Conservation (phyloP, 2,888 invertebrate species). For the Nemapogon koenigi region DNA sequence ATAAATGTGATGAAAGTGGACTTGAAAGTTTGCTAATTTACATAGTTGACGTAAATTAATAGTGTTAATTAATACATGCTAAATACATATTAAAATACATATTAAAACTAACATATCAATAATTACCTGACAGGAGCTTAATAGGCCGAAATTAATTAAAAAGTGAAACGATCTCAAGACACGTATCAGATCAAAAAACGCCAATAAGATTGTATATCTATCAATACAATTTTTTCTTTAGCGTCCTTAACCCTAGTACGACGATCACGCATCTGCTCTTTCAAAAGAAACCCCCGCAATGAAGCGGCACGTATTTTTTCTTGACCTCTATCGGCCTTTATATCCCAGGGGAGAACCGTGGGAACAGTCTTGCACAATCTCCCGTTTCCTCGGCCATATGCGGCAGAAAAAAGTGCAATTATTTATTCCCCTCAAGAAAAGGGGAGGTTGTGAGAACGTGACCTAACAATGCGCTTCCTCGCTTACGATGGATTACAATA, state of each 20-base stretch:
- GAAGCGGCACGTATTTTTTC: slow-evolving; percentile 59
- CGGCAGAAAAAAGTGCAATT: slow-evolving; percentile 66
- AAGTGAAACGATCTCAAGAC: slow-evolving; percentile 7
- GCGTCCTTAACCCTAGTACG: slow-evolving; percentile 53
- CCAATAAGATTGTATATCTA: slow-evolving; percentile 17
- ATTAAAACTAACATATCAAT: too few species aligned
- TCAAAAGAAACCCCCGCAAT: slow-evolving; percentile 54
- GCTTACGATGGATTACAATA: slow-evolving; percentile 39
- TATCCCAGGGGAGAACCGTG: slow-evolving; percentile 58
- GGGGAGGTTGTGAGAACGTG: slow-evolving; percentile 65
- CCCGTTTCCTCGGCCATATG: slow-evolving; percentile 62
- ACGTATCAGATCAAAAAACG: slow-evolving; percentile 2
- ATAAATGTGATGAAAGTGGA: too few species aligned
- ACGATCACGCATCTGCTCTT: slow-evolving; percentile 52
- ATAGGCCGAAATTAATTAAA: slow-evolving; percentile 3
- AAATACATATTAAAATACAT: too few species aligned
- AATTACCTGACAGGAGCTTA: too few species aligned
- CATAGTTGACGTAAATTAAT: too few species aligned
- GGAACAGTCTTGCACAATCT: slow-evolving; percentile 59
- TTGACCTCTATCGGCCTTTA: slow-evolving; percentile 58
- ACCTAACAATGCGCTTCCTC: slow-evolving; percentile 65
- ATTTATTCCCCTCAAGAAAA: slow-evolving; percentile 64
- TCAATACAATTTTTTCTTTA: slow-evolving; percentile 43
- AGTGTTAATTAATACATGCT: too few species aligned
- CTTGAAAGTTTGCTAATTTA: too few species aligned